Base-by-base conservation (phyloP, 2,113 vertebrate species). In the Hylia prasina region DNA sequence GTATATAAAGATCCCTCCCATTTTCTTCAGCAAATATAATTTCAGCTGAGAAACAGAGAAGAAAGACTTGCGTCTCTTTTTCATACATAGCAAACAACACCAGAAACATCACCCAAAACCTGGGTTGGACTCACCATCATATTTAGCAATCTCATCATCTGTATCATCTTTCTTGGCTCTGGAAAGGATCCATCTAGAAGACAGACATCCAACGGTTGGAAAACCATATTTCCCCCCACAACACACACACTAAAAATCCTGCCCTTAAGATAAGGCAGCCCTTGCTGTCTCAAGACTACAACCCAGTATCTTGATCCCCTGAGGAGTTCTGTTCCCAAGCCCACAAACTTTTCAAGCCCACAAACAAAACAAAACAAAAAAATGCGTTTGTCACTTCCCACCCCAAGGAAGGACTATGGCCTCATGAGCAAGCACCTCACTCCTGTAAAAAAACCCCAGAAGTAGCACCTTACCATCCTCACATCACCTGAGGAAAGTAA, bases 121-220 rank as follows among this genome's bases (percentile, higher is more conserved):
- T 37, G 54, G 19, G 39, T 16, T 44, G 30, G 65, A 97, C 99
- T 95, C 91, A 99, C 99, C 99, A 48, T 99, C 99, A 5, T 99
- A 99, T 94, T 99, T 99, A 7, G 99, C 98, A 72, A 99, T 99
- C 20, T 99, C 99, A 89, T 99, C 99, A 94, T 99, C 99, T 0
- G 98, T 98, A 40, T 98, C 99, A 7, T 99, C 99, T 91, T 99
- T 99, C 97, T 99, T 99, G n/a, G 99, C 99, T 87, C 97, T 99
- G 69, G 99, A 99, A 94, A 98, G 73, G 66, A 99, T 97, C 99
- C 99, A 99, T 24, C 99, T 99, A 94, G 50, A 98, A 97, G 63
- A 94, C 58, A 96, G 40, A 94, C 50, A 95, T 6, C 21, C 64
- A 81, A 4, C 14, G 19, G 65, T 87, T 84, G 40, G 53, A 87